These are phyloP conservation scores for Tubulanus polymorphus DNA, from an alignment of 2,888 invertebrate genomes.

Conservation along the genomic window DNA sequence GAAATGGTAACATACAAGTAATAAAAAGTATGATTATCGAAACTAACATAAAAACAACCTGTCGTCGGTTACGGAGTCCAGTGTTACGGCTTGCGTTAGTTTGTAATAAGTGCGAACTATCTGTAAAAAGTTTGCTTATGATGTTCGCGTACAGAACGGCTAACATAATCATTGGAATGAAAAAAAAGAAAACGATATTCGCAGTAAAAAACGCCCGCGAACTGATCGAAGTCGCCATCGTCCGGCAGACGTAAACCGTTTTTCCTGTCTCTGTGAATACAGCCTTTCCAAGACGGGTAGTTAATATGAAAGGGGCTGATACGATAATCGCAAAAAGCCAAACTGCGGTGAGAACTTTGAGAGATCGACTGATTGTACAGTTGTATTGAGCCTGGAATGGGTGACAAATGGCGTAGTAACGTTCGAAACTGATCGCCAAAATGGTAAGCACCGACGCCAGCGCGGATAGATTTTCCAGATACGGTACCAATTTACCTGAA, in stretches of 20 bases:
- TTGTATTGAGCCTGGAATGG: conserved; percentile 65
- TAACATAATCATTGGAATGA: conserved; percentile 75
- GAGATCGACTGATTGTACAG: conserved; percentile 48
- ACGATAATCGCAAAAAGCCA: conserved; percentile 48
- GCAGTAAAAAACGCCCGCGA: conserved; percentile 74
- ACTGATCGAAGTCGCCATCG: conserved; percentile 74
- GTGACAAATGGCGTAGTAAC: conserved; percentile 86
- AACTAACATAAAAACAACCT: conserved; percentile 38
- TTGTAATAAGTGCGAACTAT: conserved; percentile 2
- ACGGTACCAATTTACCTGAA: conserved; percentile 86
- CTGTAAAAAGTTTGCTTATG: conserved; percentile 20
- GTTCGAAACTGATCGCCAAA: conserved; percentile 85
- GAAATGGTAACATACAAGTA: conserved; percentile 81
- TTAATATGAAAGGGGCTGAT: conserved; percentile 71
- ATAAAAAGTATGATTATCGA: conserved; percentile 70
- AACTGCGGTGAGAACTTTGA: conserved; percentile 44
- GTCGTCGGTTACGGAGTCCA: conserved; percentile 24
- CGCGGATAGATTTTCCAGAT: conserved; percentile 84
- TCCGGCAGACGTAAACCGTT: conserved; percentile 72
- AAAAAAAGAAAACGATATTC: conserved; percentile 78
- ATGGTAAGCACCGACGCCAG: conserved; percentile 89
- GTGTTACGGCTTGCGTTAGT: conserved; percentile 6
- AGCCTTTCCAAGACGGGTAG: conserved; percentile 72
- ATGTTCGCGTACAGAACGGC: conserved; percentile 69
- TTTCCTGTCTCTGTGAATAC: conserved; percentile 70